phyloP scores from a whole-genome alignment of 2,113 vertebrate genomes.

The Pongo abelii region DNA sequence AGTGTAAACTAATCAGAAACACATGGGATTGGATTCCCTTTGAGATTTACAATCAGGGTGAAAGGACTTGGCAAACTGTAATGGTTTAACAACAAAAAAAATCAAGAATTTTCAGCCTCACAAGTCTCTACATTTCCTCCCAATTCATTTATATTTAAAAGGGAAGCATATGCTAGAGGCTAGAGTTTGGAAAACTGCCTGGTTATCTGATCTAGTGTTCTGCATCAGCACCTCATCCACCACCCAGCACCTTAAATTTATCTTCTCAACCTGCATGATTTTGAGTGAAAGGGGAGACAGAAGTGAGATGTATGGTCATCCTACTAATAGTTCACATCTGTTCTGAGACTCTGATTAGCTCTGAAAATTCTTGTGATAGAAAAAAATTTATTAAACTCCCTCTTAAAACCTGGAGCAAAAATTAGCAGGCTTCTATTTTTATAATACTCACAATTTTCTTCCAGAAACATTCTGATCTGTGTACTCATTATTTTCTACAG shows the following conservation, averaged over 20 bases:
- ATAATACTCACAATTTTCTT: neutral
- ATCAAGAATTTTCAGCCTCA: neutral
- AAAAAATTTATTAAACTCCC: neutral
- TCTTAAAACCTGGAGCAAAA: slow-evolving; percentile 1
- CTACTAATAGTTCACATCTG: neutral
- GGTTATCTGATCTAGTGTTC: neutral
- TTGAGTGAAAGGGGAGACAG: neutral
- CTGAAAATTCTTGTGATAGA: neutral
- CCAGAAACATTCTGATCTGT: slow-evolving; percentile 11
- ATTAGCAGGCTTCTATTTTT: neutral
- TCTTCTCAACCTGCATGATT: neutral
- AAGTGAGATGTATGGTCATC: neutral
- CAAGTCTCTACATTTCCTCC: neutral
- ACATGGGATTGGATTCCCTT: slow-evolving; percentile 43
- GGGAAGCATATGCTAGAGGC: neutral
- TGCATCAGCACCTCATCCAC: neutral
- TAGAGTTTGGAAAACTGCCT: neutral
- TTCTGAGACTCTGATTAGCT: neutral
- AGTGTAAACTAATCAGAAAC: slow-evolving; percentile 54
- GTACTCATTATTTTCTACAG: neutral
- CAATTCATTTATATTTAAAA: slow-evolving; percentile 14
- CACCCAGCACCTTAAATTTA: neutral
- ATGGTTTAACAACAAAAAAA: neutral
- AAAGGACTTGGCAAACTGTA: slow-evolving; percentile 35
- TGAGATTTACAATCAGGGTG: slow-evolving; percentile 51